phyloP scores from a whole-genome alignment of 2,797 vertebrate species.

The Notolepis coatsorum region DNA sequence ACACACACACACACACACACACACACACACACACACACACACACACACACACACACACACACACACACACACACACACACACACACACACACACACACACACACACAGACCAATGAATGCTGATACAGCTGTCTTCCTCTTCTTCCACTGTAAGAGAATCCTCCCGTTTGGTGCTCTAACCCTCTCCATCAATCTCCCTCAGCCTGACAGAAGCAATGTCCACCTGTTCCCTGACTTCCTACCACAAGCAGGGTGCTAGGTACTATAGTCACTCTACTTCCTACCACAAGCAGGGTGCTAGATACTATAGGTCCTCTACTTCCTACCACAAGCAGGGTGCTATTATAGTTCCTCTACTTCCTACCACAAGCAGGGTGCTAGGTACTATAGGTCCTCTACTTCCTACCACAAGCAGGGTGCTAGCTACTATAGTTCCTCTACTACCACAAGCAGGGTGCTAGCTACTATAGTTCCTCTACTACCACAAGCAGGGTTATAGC shows the following conservation, averaged over 20 bases:
- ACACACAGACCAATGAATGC: constrained; percentile 52
- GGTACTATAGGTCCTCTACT: constrained; percentile 9
- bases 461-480: constrained; percentile 80
- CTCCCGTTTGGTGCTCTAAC: constrained; percentile 63
- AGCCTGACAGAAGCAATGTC: constrained; percentile 82
- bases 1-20: neutral
- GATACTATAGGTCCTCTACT: neutral
- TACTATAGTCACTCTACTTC: constrained; percentile 4
- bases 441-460: too few species aligned
- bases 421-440: neutral
- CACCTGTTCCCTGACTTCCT: constrained; percentile 82
- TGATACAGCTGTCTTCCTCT: constrained; percentile 71
- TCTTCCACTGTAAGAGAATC: constrained; percentile 82
- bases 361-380: constrained; percentile 41
- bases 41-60: neutral
- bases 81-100: constrained; percentile 19
- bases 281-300: neutral
- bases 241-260: constrained; percentile 35
- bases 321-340: too few species aligned
- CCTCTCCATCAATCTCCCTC: constrained; percentile 81
- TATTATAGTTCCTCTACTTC: constrained; percentile 78
- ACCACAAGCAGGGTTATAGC: constrained; percentile 35
- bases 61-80: constrained; percentile 1
- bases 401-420: neutral
- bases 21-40: neutral